A percentile compares a stretch with the other conserved stretches of the same genome.
Conservation (phyloP, 2,888 invertebrate species). For the Exephanes ischioxanthus region DNA sequence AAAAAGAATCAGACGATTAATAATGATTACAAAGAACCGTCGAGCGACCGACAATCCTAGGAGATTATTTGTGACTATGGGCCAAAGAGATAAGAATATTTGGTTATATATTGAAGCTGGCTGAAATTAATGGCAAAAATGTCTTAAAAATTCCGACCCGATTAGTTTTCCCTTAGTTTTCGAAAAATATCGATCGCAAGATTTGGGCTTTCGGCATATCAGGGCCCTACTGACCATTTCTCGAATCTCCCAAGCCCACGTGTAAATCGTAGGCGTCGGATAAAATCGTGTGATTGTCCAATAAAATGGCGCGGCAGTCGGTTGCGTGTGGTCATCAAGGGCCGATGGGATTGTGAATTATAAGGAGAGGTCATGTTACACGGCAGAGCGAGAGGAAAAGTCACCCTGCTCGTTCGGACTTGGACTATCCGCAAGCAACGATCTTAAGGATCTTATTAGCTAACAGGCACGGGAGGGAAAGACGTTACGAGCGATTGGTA, state of each 20-base stretch:
- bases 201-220: too few relatives aligned
- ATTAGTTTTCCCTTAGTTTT: not conserved
- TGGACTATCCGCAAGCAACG: slow-evolving; percentile 1
- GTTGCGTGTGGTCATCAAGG: slow-evolving; percentile 47
- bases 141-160: not conserved
- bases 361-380: not conserved
- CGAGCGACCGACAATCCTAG: not conserved
- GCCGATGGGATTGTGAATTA: slow-evolving; percentile 51
- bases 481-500: slow-evolving; percentile 13
- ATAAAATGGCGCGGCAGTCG: slow-evolving; percentile 34
- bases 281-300: slow-evolving; percentile 50
- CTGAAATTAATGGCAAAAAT: too few relatives aligned
- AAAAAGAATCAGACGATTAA: not conserved
- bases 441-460: slow-evolving; percentile 72
- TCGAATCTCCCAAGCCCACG: not conserved
- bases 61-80: not conserved
- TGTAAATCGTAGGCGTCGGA: not conserved
- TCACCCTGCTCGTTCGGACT: not conserved
- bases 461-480: slow-evolving; percentile 58
- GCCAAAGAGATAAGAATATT: not conserved
- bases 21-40: not conserved
- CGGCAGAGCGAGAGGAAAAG: not conserved
- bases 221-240: not conserved
- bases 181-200: not conserved
- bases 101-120: not conserved